Evolutionary conservation across 2,113 vertebrate species (phyloP).

Genomic region (Azemiops feae): DNA sequence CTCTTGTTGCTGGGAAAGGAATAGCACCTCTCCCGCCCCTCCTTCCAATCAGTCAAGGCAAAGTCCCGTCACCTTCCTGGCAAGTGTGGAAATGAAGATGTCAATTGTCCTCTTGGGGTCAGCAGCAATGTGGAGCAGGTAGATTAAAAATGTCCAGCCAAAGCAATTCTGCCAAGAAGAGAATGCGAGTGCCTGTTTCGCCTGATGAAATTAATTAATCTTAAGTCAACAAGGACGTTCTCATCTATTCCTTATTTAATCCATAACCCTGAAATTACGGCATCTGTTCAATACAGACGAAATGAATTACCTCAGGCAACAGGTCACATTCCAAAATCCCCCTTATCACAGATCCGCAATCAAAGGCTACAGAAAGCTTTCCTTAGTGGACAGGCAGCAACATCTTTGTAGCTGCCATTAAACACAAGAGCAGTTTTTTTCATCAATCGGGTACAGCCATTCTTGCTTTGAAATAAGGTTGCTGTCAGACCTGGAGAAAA

Average conservation of each 20-base stretch:
- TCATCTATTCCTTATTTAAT: slow-evolving; percentile 65
- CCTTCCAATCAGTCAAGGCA: neutral
- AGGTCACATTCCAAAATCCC: slow-evolving; percentile 55
- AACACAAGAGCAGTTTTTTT: slow-evolving; percentile 1
- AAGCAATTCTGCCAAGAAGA: slow-evolving; percentile 34
- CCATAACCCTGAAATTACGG: slow-evolving; percentile 65
- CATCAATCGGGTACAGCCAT: neutral
- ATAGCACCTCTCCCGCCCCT: neutral
- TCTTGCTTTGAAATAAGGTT: neutral
- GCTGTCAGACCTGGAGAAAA: neutral
- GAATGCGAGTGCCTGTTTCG: slow-evolving; percentile 15
- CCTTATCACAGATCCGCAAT: slow-evolving; percentile 8
- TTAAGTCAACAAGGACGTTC: slow-evolving; percentile 51
- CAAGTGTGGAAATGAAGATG: neutral
- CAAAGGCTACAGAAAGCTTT: slow-evolving; percentile 37
- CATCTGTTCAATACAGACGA: slow-evolving; percentile 64
- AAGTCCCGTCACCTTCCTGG: neutral
- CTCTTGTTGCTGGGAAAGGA: neutral
- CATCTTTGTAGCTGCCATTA: neutral
- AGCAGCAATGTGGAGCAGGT: neutral
- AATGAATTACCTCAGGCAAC: slow-evolving; percentile 66
- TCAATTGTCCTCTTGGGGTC: neutral
- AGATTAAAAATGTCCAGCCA: slow-evolving; percentile 23
- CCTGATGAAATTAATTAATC: slow-evolving; percentile 59
- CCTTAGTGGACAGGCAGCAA: slow-evolving; percentile 34